Evolutionary conservation across 2,888 invertebrate genomes (phyloP).

Genomic region (Drosophila fulvimacula): DNA sequence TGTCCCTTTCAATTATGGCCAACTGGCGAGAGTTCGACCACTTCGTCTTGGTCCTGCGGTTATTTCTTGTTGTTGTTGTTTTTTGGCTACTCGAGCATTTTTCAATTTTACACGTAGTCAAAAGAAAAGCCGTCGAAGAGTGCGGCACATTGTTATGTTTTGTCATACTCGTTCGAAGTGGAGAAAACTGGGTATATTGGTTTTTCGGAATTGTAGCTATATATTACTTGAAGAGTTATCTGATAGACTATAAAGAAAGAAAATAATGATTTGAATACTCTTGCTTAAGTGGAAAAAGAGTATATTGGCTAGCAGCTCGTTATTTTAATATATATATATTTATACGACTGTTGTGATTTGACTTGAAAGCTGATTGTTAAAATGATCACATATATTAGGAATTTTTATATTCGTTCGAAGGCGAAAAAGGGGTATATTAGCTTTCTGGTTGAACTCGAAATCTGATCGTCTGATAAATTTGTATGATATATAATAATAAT

Average conservation of each 20-base stretch:
- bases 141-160: slow-evolving; percentile 67
- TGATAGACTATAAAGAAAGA: too few species aligned
- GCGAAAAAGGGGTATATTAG: not conserved
- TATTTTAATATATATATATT: too few species aligned
- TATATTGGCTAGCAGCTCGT: too few species aligned
- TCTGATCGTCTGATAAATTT: too few species aligned
- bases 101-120: slow-evolving; percentile 80
- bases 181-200: not conserved
- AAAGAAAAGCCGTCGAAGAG: slow-evolving; percentile 55
- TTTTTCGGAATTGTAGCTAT: not conserved
- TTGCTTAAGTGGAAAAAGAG: too few species aligned
- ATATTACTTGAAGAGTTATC: too few species aligned
- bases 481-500: too few species aligned
- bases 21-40: slow-evolving; percentile 25
- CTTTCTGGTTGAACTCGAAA: too few species aligned
- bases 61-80: slow-evolving; percentile 11
- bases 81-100: slow-evolving; percentile 67
- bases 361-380: too few species aligned
- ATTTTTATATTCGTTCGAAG: not conserved
- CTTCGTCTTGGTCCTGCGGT: slow-evolving; percentile 55
- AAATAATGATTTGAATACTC: too few species aligned
- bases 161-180: slow-evolving; percentile 16
- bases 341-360: too few species aligned
- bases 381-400: too few species aligned
- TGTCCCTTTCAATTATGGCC: slow-evolving; percentile 80